A percentile compares a stretch with the other conserved stretches of the same genome.
Conservation (phyloP, 2,113 vertebrate genomes). For the Gadus chalcogrammus region DNA sequence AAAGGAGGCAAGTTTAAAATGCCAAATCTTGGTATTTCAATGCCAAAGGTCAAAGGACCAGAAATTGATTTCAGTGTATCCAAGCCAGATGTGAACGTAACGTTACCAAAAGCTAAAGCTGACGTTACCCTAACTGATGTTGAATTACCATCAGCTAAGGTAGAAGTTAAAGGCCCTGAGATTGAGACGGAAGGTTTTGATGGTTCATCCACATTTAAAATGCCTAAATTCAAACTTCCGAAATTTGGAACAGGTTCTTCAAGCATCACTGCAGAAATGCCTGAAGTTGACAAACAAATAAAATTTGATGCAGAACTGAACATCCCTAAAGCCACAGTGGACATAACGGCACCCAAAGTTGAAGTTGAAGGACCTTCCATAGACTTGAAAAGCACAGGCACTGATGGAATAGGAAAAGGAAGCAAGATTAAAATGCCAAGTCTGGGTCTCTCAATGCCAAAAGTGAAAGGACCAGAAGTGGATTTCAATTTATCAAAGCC, state of each 20-base stretch:
- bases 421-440: constrained; percentile 26
- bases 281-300: constrained; percentile 3
- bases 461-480: constrained; percentile 18
- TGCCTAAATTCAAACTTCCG: constrained; percentile 9
- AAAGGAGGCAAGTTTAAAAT: constrained; percentile 30
- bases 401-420: neutral
- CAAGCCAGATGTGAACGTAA: constrained; percentile 4
- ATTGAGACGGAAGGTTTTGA: no score
- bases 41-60: constrained; percentile 22
- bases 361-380: neutral
- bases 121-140: constrained; percentile 17
- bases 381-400: constrained; percentile 5
- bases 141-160: neutral
- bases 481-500: constrained; percentile 25
- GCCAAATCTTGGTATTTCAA: constrained; percentile 7
- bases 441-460: constrained; percentile 27
- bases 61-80: constrained; percentile 4
- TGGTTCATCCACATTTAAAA: no score
- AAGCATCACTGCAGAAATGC: no score
- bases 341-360: neutral
- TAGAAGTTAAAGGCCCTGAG: no score
- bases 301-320: constrained; percentile 14
- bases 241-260: no score
- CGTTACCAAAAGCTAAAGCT: constrained; percentile 17
- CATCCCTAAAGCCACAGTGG: neutral